Conservation (phyloP, 2,888 invertebrate species). For the Scaptomyza tumidula region DNA sequence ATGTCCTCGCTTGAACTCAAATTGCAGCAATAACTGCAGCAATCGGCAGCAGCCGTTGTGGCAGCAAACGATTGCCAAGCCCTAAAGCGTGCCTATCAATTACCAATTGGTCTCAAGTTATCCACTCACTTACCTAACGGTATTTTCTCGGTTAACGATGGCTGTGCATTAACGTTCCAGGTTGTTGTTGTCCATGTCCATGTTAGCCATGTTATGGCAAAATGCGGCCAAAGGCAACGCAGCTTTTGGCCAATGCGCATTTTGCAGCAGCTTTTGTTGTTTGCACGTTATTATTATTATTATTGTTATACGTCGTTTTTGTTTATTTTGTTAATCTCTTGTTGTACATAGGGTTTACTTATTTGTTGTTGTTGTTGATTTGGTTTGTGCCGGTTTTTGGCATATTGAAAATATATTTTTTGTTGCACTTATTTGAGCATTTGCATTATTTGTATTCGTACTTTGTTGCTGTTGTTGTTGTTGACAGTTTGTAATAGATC, state of each 20-base stretch:
- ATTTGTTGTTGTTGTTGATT: constrained; percentile 39
- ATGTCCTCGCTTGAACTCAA: constrained; percentile 5
- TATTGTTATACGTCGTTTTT: constrained; percentile 30
- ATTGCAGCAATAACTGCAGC: constrained; percentile 19
- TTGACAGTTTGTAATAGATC: constrained; percentile 24
- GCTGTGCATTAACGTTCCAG: constrained; percentile 76
- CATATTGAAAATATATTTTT: constrained; percentile 54
- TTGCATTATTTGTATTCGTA: constrained; percentile 47
- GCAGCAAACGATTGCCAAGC: background rate
- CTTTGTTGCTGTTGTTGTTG: background rate
- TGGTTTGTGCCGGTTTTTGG: constrained; percentile 40
- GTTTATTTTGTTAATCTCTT: constrained; percentile 23
- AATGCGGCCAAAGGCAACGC: constrained; percentile 74
- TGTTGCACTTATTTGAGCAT: constrained; percentile 54
- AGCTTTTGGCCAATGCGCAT: constrained; percentile 82
- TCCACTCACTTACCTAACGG: constrained; percentile 83
- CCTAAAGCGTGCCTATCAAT: constrained; percentile 28
- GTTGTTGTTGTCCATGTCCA: constrained; percentile 13
- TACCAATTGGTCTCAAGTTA: constrained; percentile 41
- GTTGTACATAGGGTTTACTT: constrained; percentile 21
- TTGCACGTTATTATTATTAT: constrained; percentile 16
- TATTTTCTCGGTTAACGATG: constrained; percentile 85
- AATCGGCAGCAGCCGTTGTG: constrained; percentile 10
- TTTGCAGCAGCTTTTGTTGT: constrained; percentile 62
- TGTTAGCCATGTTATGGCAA: constrained; percentile 79